Conservation (phyloP, 2,797 vertebrate species). For the Acipenser ruthenus region DNA sequence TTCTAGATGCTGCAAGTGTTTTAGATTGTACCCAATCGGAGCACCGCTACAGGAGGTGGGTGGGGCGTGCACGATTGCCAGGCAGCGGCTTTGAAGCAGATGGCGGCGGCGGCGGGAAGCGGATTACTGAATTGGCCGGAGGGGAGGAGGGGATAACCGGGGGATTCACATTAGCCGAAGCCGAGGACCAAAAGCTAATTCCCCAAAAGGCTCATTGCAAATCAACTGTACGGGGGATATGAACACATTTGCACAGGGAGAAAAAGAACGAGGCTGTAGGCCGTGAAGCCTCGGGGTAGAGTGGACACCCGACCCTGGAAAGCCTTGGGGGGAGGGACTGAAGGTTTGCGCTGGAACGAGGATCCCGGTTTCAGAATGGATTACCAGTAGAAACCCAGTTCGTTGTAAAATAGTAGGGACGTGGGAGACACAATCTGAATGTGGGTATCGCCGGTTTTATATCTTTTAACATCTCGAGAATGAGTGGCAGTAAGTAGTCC, state of each 20-base stretch:
- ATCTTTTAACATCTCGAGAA: too few relatives aligned
- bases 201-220: neutral
- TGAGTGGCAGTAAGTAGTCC: too few relatives aligned
- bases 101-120: conserved; percentile 39
- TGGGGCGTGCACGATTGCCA: conserved; percentile 24
- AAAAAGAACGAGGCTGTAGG: conserved; percentile 1
- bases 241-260: neutral
- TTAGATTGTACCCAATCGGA: conserved; percentile 40
- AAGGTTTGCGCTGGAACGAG: conserved; percentile 1
- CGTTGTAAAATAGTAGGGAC: too few relatives aligned
- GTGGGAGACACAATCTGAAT: too few relatives aligned
- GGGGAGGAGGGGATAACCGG: conserved; percentile 31
- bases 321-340: conserved; percentile 4
- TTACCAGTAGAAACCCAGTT: too few relatives aligned
- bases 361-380: conserved; percentile 9
- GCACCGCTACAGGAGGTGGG: conserved; percentile 27
- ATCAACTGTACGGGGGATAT: neutral
- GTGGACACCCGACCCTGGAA: conserved; percentile 23
- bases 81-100: conserved; percentile 46
- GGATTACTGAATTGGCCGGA: conserved; percentile 28
- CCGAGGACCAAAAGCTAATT: conserved; percentile 18
- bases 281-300: conserved; percentile 39
- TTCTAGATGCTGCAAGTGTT: conserved; percentile 7
- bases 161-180: conserved; percentile 12
- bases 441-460: too few relatives aligned